Base-by-base conservation (phyloP, 1,140 invertebrate genomes). In the Chironomus tepperi region DNA sequence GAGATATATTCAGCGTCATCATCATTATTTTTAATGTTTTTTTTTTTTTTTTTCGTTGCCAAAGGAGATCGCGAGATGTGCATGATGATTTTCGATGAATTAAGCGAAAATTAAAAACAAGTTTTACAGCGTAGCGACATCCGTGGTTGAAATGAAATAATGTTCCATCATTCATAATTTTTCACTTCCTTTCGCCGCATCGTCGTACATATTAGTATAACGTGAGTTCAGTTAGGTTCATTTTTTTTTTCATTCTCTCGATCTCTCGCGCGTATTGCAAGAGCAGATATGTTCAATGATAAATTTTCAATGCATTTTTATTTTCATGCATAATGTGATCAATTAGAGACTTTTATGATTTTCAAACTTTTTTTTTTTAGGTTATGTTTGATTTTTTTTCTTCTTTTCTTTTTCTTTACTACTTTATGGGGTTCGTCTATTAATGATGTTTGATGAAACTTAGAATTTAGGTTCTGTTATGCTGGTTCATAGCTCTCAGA, bases 81-180 rank as follows among this genome's bases (percentile, higher is more conserved):
- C 47, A 57, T 57, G 47, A 57, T 57, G 47, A 57, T 57, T 57
- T 57, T 57, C 47, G 47, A 57, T 57, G 47, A 57, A 57, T 57
- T 57, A 57, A 57, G 47, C 47, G 10, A 57, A 57, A 57, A 57
- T 57, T 57, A 57, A 57, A 57, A 57, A 57, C 47, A 57, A 57
- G 47, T 57, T 57, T 57, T 57, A 57, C 47, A 57, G 43, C 43
- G 15, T 9, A 47, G 47, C 47, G 47, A 57, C 47, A 57, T 57
- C 47, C 47, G 47, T n/a, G 47, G 47, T n/a, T 57, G 47, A 57
- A 57, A 57, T 57, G 47, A 57, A 57, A 57, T 57, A n/a, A 57
- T 15, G 47, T 57, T 57, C 47, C 12, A 57, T 57, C 47, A 57
- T 57, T 57, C 47, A 57, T 57, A 57, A 57, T 57, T 57, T 57